phyloP scores from a whole-genome alignment of 2,797 vertebrate species.

The Siniperca obscura region DNA sequence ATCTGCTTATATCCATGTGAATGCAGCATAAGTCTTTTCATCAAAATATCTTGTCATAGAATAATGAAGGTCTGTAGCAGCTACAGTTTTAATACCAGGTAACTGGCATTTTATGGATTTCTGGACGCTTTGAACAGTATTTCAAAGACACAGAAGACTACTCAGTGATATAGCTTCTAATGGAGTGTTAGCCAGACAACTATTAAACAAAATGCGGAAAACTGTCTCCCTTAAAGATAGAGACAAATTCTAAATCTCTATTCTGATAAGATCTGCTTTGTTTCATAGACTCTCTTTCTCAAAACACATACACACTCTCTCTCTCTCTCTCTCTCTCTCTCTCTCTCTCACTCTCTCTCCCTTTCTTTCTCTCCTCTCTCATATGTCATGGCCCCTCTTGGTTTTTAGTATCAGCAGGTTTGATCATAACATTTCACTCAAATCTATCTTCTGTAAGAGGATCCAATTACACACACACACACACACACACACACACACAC shows the following conservation, averaged over 20 bases:
- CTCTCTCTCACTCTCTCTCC: neutral
- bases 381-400: slow-evolving; percentile 15
- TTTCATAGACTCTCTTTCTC: neutral
- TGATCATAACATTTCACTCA: slow-evolving; percentile 68
- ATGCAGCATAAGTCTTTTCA: neutral
- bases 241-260: neutral
- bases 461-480: slow-evolving; percentile 42
- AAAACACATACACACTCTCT: neutral
- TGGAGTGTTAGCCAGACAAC: too few species aligned
- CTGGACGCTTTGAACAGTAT: too few species aligned
- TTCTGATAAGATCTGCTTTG: neutral
- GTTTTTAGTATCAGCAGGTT: slow-evolving; percentile 56
- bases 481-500: neutral
- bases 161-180: neutral
- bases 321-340: too few species aligned
- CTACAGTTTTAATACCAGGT: neutral
- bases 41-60: neutral
- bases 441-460: slow-evolving; percentile 54
- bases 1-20: too few species aligned
- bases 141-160: neutral
- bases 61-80: too few species aligned
- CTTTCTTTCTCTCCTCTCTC: slow-evolving; percentile 6
- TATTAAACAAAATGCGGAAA: neutral
- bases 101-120: neutral
- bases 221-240: neutral